Conservation (phyloP, 2,113 vertebrate species). For the Planiliza haematocheilus region DNA sequence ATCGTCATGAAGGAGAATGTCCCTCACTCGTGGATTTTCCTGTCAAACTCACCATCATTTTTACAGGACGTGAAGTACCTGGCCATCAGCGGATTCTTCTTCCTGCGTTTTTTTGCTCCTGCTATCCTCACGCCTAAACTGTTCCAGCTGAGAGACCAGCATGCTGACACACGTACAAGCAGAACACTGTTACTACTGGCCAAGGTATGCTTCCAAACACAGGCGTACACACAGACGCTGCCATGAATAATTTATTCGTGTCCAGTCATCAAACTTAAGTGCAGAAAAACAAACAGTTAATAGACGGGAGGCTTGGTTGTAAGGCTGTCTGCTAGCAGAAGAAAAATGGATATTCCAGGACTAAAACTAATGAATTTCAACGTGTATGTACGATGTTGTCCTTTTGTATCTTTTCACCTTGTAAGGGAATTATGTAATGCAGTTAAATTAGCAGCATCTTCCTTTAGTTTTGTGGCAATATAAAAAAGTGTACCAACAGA, state of each 20-base stretch:
- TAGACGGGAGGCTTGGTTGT: background rate
- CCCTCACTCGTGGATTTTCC: background rate
- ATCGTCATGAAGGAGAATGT: background rate
- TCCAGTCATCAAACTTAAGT: conserved; percentile 32
- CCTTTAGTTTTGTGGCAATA: no score
- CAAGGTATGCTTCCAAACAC: conserved; percentile 83
- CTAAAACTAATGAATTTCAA: no score
- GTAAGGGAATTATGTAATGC: no score
- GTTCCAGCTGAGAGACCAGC: conserved; percentile 91
- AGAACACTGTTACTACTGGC: conserved; percentile 90
- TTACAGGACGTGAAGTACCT: conserved; percentile 89
- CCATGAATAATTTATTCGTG: conserved; percentile 45
- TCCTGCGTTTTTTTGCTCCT: conserved; percentile 91
- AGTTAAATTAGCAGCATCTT: no score
- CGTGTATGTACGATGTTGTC: no score
- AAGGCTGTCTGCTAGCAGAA: background rate
- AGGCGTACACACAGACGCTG: conserved; percentile 26
- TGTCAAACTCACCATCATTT: conserved; percentile 1
- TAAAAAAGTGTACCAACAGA: no score
- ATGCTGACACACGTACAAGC: conserved; percentile 88
- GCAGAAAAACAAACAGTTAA: conserved; percentile 32
- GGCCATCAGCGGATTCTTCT: conserved; percentile 92
- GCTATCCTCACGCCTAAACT: conserved; percentile 92
- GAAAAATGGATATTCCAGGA: no score
- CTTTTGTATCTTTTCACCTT: no score